Percentiles rank a stretch among this genome's conserved stretches.
These are phyloP conservation scores for Teleogryllus oceanicus DNA, from an alignment of 2,888 invertebrate genomes.

Conservation along the genomic window DNA sequence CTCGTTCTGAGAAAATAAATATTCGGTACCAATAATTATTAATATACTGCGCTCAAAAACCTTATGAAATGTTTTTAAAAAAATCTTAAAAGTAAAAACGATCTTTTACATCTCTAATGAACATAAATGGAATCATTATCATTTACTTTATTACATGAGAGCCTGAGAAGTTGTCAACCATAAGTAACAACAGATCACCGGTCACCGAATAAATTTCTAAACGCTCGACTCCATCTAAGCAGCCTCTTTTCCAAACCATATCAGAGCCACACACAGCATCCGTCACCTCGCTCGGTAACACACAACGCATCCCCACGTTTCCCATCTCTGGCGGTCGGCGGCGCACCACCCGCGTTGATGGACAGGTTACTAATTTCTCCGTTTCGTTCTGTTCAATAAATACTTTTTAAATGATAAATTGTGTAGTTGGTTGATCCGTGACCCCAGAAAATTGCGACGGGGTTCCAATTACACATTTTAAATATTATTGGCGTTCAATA, in stretches of 20 bases:
- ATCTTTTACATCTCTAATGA: no score
- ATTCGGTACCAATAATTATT: no score
- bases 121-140: no score
- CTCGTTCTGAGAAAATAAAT: no score
- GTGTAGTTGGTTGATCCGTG: conserved; percentile 18
- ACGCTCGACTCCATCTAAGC: no score
- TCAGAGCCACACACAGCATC: background rate
- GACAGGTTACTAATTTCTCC: background rate
- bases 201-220: no score
- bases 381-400: background rate
- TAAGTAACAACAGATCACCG: no score
- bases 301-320: background rate
- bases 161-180: no score
- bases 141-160: no score
- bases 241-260: background rate
- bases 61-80: no score
- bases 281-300: background rate
- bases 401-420: conserved; percentile 18
- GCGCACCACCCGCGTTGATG: background rate
- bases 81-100: no score
- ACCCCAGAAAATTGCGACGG: conserved; percentile 9
- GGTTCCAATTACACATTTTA: conserved; percentile 18
- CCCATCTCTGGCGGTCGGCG: background rate
- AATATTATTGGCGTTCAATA: conserved; percentile 18
- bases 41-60: no score